Evolutionary conservation across 1,140 invertebrate species (phyloP), one percentile per base, ranked within the genome.

Genomic region (Achatina immaculata): DNA sequence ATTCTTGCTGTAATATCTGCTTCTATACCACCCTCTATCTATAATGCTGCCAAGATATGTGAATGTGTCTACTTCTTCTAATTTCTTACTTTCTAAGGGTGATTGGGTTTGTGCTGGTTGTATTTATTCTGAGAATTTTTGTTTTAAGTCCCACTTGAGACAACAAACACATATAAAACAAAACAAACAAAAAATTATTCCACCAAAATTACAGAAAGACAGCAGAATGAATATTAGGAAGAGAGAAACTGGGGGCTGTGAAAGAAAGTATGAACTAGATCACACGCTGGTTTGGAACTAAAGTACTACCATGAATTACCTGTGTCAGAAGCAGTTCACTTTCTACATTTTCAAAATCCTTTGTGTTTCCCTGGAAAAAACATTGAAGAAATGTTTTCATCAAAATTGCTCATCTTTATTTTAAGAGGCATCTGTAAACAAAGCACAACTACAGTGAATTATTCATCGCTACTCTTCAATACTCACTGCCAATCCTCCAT

Each of bases 291-390:
- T 48, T 19, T 48, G 45, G 19, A 19, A 48, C 19, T 48, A 19
- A 48, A 7, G 19, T 7, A 48, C 19, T 7, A 11, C 4, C 51
- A 55, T 51, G 28, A 38, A 28, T 48, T 45, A 81, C 80, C 51
- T 75, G 40, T 42, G 42, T 40, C 16, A 73, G 36, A 28, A 74
- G 38, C 74, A 40, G 40, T 65, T 74, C 80, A 75, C 58, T 74
- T 19, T 79, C 77, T 6, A 65, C 65, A 43, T 34, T 28, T 71
- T 79, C 77, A 55, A 45, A 79, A 69, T 79, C 65, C 42, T 62
- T 79, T 9, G 71, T 65, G 40, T 74, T 36, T 28, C 65, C 77
- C 77, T 79, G 65, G 19, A 55, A 24, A 51, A 38, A 68, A 38
- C 31, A 66, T 14, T 66, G 66, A 51, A 73, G 6, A 2, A 68